phyloP scores from a whole-genome alignment of 2,797 vertebrate species.

The Scomberomorus guttatus region DNA sequence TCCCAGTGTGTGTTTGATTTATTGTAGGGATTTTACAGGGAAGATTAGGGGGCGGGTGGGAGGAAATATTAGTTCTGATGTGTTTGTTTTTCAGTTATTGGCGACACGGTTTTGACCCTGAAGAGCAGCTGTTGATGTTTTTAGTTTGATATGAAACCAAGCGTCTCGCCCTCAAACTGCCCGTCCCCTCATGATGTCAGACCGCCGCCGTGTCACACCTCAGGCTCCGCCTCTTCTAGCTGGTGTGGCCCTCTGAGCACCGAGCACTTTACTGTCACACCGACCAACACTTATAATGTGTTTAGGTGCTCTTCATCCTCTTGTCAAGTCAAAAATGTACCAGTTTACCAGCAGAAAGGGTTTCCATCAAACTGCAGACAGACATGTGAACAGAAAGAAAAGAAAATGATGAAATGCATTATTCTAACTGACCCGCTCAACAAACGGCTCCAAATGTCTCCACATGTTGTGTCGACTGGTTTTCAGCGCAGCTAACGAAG shows the following conservation, averaged over 20 bases:
- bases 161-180: slow-evolving; percentile 16
- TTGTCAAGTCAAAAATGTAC: background rate
- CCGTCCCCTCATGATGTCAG: slow-evolving; percentile 3
- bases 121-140: slow-evolving; percentile 32
- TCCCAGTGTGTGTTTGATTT: slow-evolving; percentile 61
- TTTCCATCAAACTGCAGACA: too few species aligned
- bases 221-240: slow-evolving; percentile 24
- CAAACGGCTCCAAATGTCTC: too few species aligned
- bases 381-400: too few species aligned
- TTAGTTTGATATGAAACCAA: slow-evolving; percentile 41
- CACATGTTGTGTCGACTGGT: too few species aligned
- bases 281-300: background rate
- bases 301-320: slow-evolving; percentile 14
- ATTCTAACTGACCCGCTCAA: too few species aligned
- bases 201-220: slow-evolving; percentile 7
- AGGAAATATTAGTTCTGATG: slow-evolving; percentile 26
- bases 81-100: background rate
- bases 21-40: slow-evolving; percentile 42
- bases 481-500: too few species aligned
- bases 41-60: slow-evolving; percentile 28
- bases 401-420: too few species aligned
- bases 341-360: background rate
- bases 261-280: too few species aligned
- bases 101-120: slow-evolving; percentile 1
- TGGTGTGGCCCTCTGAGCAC: background rate